Evolutionary conservation across 2,888 invertebrate species (phyloP).

Genomic region (Calameuta pallipes): DNA sequence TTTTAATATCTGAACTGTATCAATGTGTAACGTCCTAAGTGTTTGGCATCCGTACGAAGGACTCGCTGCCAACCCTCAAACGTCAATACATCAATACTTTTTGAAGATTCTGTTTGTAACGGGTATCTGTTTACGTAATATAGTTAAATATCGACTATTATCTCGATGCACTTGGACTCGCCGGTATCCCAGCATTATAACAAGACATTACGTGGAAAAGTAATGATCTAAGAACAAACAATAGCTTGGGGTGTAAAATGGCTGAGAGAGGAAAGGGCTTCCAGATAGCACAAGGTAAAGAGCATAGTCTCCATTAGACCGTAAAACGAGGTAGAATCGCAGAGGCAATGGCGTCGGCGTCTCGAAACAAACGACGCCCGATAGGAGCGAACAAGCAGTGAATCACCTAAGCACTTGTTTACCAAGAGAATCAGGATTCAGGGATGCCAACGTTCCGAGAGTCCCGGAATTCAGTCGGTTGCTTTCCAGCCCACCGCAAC

Average conservation of each 20-base stretch:
- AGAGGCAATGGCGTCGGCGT: conserved; percentile 56
- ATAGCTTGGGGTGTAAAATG: neutral
- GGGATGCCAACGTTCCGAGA: conserved; percentile 52
- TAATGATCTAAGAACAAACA: neutral
- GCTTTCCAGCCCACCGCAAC: conserved; percentile 7
- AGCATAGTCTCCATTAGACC: conserved; percentile 51
- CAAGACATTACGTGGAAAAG: neutral
- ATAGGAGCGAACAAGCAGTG: conserved; percentile 64
- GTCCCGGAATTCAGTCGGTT: conserved; percentile 48
- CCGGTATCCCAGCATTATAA: neutral
- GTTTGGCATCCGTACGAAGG: neutral
- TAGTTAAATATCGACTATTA: neutral
- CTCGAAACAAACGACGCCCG: conserved; percentile 62
- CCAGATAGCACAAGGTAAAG: neutral
- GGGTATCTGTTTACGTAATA: neutral
- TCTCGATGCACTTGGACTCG: neutral
- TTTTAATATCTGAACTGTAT: neutral
- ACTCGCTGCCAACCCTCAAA: neutral
- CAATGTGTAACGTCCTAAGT: neutral
- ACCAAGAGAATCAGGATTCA: conserved; percentile 64
- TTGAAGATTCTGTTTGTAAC: neutral
- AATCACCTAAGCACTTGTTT: conserved; percentile 65
- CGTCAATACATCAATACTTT: neutral
- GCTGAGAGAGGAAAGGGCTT: neutral
- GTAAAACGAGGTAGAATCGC: conserved; percentile 59